Base-by-base conservation (phyloP, 2,888 invertebrate species). In the Callinectes sapidus region DNA sequence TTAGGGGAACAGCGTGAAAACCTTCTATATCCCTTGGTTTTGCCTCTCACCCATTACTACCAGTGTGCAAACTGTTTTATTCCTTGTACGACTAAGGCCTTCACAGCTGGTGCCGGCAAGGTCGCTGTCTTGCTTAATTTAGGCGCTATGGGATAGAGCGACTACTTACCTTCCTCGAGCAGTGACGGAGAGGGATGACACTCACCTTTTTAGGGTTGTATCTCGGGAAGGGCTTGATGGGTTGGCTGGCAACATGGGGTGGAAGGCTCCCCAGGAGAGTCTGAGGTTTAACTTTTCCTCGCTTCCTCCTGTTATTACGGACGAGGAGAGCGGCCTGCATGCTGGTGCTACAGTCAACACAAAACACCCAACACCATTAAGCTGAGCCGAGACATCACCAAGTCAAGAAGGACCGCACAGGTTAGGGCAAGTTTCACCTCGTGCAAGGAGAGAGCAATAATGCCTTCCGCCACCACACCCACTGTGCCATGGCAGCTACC, bases 301-400 rank as follows among this genome's bases (percentile, higher is more conserved):
- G 55, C 32, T 71, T 93, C 61, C 55, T 48, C 77, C 91, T 85
- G 81, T 93, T 93, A 71, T 93, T 93, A n/a, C 94, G 92, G 2
- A 94, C 93, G 81, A 91, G 55, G 39, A 94, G 90, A 35, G 94
- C 94, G 81, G 94, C 94, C 87, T 94, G 94, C 94, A 94, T 94
- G 87, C 86, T 93, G 71, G 92, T 42, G 87, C 61, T 35, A 61
- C 86, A 92, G 66, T 71, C 42, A 87, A 77, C 71, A 85, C 77
- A 77, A 71, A 77, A 71, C 77, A 55, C 61, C n/a, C 35, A 92
- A 90, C 86, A 87, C 86, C 28, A n/a, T 77, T 54, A 42, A 42
- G 91, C 48, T 23, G 71, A 42, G 88, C 91, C 18, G 87, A 87
- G 77, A 71, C 91, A 77, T 55, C 89, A 55, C 54, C 81, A n/a